Percentiles rank a stretch among this genome's conserved stretches.
Conservation (phyloP, 2,797 vertebrate genomes). For the Psittacula echo region DNA sequence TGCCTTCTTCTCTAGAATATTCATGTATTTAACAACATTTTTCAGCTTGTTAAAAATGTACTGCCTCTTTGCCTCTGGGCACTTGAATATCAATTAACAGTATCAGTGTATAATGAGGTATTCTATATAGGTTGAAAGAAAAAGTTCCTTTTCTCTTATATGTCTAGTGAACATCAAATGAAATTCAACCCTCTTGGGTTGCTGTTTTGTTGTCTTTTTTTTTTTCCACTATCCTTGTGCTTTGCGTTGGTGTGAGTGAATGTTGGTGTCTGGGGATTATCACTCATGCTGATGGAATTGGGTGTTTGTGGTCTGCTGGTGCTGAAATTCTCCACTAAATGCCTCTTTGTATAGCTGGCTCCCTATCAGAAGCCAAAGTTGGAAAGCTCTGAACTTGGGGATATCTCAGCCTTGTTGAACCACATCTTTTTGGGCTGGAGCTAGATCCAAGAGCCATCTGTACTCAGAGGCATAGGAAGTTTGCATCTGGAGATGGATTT, state of each 20-base stretch:
- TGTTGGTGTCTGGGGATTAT: background rate
- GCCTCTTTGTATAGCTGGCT: background rate
- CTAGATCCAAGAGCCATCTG: background rate
- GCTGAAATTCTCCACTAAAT: background rate
- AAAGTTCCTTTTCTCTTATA: background rate
- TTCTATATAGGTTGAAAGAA: background rate
- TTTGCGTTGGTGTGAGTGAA: background rate
- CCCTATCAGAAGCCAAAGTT: background rate
- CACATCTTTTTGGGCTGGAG: background rate
- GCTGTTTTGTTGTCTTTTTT: background rate
- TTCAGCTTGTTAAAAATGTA: background rate
- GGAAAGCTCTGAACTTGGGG: background rate
- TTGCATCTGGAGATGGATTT: slow-evolving; percentile 34
- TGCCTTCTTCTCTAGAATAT: background rate
- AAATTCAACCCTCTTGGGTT: background rate
- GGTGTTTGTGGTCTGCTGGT: background rate
- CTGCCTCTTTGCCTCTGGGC: slow-evolving; percentile 23
- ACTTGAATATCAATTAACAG: slow-evolving; percentile 29
- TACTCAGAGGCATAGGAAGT: background rate
- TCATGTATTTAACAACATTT: background rate
- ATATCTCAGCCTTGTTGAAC: background rate
- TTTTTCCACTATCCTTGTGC: background rate
- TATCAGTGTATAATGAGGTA: slow-evolving; percentile 20
- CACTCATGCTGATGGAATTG: background rate
- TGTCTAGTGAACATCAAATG: background rate